Evolutionary conservation across 2,113 vertebrate species (phyloP).

Genomic region (Stigmatopora nigra): DNA sequence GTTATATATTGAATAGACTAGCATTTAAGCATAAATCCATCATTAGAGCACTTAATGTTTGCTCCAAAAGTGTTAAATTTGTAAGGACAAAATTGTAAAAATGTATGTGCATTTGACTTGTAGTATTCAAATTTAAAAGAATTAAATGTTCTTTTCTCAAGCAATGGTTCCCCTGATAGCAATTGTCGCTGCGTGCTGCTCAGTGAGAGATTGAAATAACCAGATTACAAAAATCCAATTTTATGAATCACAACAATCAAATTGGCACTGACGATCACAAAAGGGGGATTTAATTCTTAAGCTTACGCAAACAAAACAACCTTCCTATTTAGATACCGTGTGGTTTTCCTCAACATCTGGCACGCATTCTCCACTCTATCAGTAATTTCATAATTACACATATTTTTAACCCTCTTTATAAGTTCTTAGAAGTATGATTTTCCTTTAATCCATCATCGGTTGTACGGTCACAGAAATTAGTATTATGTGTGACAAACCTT

Average conservation of each 20-base stretch:
- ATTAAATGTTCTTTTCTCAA: not conserved
- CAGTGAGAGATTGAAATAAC: constrained; percentile 13
- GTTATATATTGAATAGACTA: not conserved
- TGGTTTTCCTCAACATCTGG: not conserved
- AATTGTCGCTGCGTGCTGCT: not conserved
- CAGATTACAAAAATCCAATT: constrained; percentile 1
- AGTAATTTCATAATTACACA: not conserved
- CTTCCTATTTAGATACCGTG: constrained; percentile 22
- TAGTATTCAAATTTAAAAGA: constrained; percentile 4
- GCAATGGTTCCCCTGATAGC: constrained; percentile 7
- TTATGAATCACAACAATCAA: constrained; percentile 2
- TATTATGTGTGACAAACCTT: not conserved
- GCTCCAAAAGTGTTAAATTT: not conserved
- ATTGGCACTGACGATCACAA: not conserved
- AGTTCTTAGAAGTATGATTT: not conserved
- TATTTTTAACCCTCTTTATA: not conserved
- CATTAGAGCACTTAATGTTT: not conserved
- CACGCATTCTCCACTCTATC: not conserved
- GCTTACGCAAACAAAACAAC: constrained; percentile 19
- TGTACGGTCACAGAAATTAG: not conserved
- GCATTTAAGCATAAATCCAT: not conserved
- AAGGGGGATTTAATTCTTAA: constrained; percentile 5
- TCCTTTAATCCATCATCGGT: not conserved
- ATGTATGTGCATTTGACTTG: not conserved
- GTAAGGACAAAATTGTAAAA: not conserved